A percentile compares a stretch with the other conserved stretches of the same genome.
Conservation (phyloP, 2,797 vertebrate species). For the Linurgus olivaceus region DNA sequence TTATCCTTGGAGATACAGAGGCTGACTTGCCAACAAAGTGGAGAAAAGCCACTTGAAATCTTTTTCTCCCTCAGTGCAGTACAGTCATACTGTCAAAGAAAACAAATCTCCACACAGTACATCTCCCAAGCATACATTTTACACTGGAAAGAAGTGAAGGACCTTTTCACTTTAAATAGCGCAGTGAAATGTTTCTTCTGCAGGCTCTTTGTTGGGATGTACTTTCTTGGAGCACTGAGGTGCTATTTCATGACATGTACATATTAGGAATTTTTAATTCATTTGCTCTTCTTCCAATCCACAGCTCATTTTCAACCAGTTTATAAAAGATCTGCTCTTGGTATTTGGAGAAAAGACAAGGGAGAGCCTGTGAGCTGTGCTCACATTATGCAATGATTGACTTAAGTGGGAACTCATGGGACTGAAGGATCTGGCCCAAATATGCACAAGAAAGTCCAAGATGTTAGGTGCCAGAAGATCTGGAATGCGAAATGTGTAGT, state of each 20-base stretch:
- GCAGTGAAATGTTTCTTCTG: neutral
- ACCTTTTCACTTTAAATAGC: neutral
- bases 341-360: neutral
- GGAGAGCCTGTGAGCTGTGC: neutral
- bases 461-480: neutral
- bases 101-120: neutral
- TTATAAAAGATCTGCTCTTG: neutral
- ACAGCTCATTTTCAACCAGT: neutral
- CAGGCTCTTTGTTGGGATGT: neutral
- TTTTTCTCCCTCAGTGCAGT: neutral
- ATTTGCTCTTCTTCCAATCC: neutral
- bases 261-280: neutral
- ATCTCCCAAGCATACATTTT: neutral
- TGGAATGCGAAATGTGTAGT: neutral
- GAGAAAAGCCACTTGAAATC: slow-evolving; percentile 63
- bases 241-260: neutral
- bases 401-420: neutral
- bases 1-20: slow-evolving; percentile 21
- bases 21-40: slow-evolving; percentile 38
- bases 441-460: neutral
- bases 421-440: neutral
- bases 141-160: neutral
- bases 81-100: neutral
- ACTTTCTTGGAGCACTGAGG: neutral
- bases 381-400: neutral